phyloP scores from a whole-genome alignment of 92 coral and sea anemone genomes.

The Galaxea fascicularis region DNA sequence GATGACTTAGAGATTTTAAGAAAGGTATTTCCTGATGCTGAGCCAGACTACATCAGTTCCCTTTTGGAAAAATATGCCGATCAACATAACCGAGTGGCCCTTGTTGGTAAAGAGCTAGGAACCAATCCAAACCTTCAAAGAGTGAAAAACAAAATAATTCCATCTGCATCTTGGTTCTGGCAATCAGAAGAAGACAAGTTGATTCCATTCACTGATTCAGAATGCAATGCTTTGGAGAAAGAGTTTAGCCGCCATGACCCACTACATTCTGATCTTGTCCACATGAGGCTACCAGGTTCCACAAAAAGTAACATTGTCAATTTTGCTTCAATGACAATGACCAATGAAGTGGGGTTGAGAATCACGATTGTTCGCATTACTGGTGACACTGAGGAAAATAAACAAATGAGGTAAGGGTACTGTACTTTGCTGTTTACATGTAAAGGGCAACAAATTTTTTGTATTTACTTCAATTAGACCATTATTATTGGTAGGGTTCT shows the following conservation, averaged over 20 bases:
- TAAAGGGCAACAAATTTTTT: neutral
- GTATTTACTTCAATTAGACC: neutral
- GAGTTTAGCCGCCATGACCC: conserved; percentile 9
- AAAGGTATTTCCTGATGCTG: conserved; percentile 69
- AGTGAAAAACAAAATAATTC: conserved; percentile 2
- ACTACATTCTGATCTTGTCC: neutral
- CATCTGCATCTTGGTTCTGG: conserved; percentile 66
- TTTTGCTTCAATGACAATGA: conserved; percentile 42
- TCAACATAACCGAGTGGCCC: conserved; percentile 58
- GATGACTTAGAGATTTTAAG: conserved; percentile 60
- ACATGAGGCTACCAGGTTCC: conserved; percentile 38
- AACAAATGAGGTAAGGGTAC: conserved; percentile 20
- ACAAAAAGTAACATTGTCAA: conserved; percentile 14
- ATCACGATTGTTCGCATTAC: conserved; percentile 14
- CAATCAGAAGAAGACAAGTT: conserved; percentile 28
- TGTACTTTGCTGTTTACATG: neutral
- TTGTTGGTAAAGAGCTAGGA: conserved; percentile 53
- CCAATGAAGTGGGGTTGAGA: conserved; percentile 21
- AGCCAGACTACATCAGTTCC: conserved; percentile 43
- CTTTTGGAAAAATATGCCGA: conserved; percentile 49
- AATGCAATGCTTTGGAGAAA: conserved; percentile 58
- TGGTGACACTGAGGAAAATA: conserved; percentile 5
- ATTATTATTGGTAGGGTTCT: too few relatives aligned
- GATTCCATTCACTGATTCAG: conserved; percentile 60
- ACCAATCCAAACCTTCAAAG: neutral